Percentiles rank a stretch among this genome's conserved stretches.
phyloP scores from a whole-genome alignment of 2,797 vertebrate species.

The Pristis pectinata region DNA sequence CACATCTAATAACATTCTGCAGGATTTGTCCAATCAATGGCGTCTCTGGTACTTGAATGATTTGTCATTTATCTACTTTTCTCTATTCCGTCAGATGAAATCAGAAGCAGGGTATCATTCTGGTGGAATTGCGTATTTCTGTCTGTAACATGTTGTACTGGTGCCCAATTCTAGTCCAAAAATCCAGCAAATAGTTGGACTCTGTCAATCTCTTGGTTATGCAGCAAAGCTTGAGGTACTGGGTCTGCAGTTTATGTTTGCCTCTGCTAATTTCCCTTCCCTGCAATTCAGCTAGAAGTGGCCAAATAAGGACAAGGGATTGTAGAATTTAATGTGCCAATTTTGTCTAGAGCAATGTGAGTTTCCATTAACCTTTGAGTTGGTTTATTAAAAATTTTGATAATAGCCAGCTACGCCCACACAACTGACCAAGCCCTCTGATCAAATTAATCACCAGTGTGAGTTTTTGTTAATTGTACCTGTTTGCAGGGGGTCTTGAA shows the following conservation, averaged over 20 bases:
- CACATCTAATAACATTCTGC: not conserved
- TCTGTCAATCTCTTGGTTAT: not conserved
- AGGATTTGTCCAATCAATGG: not conserved
- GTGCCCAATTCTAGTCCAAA: not conserved
- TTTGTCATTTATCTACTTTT: not conserved
- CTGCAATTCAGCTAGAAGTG: not conserved
- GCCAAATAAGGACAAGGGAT: not conserved
- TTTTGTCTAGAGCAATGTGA: not conserved
- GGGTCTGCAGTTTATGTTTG: not conserved
- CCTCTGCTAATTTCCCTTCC: not conserved
- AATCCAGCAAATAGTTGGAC: not conserved
- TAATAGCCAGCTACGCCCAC: not conserved
- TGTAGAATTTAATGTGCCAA: not conserved
- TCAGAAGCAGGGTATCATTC: not conserved
- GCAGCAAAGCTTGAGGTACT: not conserved
- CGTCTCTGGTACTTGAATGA: not conserved
- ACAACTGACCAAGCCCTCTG: not conserved
- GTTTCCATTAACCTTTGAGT: not conserved
- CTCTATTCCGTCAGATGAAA: not conserved
- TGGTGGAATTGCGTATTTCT: not conserved
- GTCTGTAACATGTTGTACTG: not conserved
- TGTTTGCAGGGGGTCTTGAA: not conserved
- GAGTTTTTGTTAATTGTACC: not conserved
- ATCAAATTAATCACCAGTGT: not conserved
- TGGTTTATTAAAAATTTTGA: not conserved